phyloP scores from a whole-genome alignment of 2,888 invertebrate species.

The Thera britannica region DNA sequence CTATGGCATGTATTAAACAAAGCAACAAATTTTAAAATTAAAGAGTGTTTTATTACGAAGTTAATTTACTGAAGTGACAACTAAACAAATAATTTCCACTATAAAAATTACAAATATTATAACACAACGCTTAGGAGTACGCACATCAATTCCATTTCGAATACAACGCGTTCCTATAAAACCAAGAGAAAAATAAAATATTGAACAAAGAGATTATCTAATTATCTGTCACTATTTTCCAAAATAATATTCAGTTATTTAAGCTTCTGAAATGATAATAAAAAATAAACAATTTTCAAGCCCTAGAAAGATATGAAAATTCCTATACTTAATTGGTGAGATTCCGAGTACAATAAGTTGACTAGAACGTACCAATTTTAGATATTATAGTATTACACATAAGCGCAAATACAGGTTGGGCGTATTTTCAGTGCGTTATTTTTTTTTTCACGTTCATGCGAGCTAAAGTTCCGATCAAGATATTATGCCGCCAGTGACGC shows the following conservation, averaged over 20 bases:
- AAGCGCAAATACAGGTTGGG: neutral
- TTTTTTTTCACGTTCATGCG: no score
- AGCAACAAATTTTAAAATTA: neutral
- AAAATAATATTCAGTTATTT: neutral
- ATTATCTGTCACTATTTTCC: neutral
- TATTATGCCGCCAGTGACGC: neutral
- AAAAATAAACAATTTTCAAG: neutral
- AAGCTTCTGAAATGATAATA: neutral
- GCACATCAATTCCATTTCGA: constrained; percentile 52
- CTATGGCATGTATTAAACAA: no score
- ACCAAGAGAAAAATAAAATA: neutral
- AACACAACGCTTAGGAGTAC: constrained; percentile 52
- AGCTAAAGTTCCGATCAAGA: no score
- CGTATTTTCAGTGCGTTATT: neutral
- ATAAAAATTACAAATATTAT: constrained; percentile 62
- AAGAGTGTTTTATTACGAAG: constrained; percentile 41
- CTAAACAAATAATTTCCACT: constrained; percentile 62
- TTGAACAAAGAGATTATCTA: no score
- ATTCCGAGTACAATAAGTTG: constrained; percentile 15
- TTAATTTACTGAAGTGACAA: constrained; percentile 63
- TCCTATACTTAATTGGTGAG: constrained; percentile 1
- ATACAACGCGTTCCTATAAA: constrained; percentile 9
- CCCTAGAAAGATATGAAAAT: neutral
- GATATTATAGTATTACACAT: neutral
- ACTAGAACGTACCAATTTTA: constrained; percentile 31